phyloP scores from a whole-genome alignment of 2,888 invertebrate species.

The Diarsia dahlii region DNA sequence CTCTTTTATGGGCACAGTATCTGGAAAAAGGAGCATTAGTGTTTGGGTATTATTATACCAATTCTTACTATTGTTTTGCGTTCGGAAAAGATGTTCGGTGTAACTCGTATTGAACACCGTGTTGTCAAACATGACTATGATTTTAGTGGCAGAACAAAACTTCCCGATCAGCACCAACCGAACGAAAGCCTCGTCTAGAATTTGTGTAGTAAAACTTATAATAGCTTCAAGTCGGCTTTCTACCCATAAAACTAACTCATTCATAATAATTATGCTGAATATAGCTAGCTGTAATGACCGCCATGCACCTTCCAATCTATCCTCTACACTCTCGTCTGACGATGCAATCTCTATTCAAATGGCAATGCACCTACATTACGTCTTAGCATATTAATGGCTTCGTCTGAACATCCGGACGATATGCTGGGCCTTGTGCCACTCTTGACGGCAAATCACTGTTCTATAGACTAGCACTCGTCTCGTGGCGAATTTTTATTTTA shows the following conservation, averaged over 20 bases:
- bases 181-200: not conserved
- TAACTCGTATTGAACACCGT: not conserved
- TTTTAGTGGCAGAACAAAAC: not conserved
- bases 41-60: not conserved
- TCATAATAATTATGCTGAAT: not conserved
- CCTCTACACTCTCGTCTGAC: constrained; percentile 15
- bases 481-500: too few relatives aligned
- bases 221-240: not conserved
- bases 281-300: not conserved
- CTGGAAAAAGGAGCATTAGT: too few relatives aligned
- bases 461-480: not conserved
- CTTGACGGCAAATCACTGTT: constrained; percentile 19
- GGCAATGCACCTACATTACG: constrained; percentile 9
- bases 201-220: not conserved
- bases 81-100: not conserved
- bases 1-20: not conserved
- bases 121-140: not conserved
- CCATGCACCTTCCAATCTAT: constrained; percentile 16
- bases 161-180: not conserved
- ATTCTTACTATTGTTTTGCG: not conserved
- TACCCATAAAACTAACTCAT: not conserved
- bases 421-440: not conserved
- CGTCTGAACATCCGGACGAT: constrained; percentile 10
- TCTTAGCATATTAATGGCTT: constrained; percentile 16
- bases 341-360: constrained; percentile 39